phyloP scores from a whole-genome alignment of 2,888 invertebrate species.

The Polydrusus pterygomalis region DNA sequence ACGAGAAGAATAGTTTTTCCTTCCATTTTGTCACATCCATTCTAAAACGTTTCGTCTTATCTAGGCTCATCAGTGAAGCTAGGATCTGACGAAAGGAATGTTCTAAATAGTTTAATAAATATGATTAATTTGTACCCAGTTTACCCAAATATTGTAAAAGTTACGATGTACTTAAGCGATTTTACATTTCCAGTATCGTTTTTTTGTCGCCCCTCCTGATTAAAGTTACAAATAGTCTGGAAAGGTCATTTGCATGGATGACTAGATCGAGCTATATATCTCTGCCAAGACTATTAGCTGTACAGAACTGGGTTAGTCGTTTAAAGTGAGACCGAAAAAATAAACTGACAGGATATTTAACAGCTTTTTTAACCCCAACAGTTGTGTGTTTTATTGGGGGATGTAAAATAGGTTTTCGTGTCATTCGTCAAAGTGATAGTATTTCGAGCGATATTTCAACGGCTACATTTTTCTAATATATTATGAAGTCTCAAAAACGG shows the following conservation, averaged over 20 bases:
- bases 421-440: conserved; percentile 14
- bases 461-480: too few species aligned
- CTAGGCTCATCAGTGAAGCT: too few species aligned
- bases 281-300: conserved; percentile 58
- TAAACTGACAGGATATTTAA: conserved; percentile 23
- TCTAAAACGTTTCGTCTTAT: too few species aligned
- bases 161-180: too few species aligned
- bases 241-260: conserved; percentile 63
- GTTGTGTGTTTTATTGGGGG: conserved; percentile 20
- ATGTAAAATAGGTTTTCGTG: conserved; percentile 13
- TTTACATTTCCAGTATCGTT: too few species aligned
- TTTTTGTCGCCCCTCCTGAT: conserved; percentile 46
- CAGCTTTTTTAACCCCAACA: conserved; percentile 17
- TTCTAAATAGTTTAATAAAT: too few species aligned
- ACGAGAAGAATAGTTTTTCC: too few species aligned
- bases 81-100: too few species aligned
- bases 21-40: too few species aligned
- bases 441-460: neutral
- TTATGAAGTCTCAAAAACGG: too few species aligned
- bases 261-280: conserved; percentile 60
- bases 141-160: too few species aligned
- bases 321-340: conserved; percentile 24
- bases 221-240: conserved; percentile 57
- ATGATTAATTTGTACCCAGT: too few species aligned
- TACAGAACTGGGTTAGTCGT: conserved; percentile 34